Conservation (phyloP, 1,140 invertebrate genomes). For the Drosophila saltans region DNA sequence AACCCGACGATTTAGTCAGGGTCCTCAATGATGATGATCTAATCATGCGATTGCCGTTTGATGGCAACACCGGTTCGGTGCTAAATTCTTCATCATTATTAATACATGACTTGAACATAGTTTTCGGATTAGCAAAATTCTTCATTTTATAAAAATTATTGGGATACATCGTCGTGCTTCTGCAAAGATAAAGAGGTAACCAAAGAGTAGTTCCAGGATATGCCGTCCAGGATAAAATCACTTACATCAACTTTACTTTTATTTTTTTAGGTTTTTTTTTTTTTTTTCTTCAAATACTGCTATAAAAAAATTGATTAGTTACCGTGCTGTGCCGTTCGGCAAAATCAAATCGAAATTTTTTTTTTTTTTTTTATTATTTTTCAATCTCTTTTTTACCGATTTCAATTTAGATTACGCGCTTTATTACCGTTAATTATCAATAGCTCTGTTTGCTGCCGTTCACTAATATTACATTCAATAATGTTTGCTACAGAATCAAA, state of each 20-base stretch:
- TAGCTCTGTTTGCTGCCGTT: constrained; percentile 5
- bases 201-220: too few species aligned
- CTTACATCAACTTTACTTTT: too few species aligned
- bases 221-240: too few species aligned
- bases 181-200: too few species aligned
- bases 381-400: neutral
- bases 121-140: constrained; percentile 65
- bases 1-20: neutral
- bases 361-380: neutral
- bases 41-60: neutral
- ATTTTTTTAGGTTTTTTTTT: neutral
- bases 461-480: neutral
- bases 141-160: constrained; percentile 60
- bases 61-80: constrained; percentile 26
- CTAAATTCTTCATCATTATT: constrained; percentile 46
- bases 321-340: neutral
- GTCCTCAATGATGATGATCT: neutral
- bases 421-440: neutral
- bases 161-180: constrained; percentile 47
- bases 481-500: neutral
- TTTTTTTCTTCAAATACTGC: neutral
- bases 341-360: neutral
- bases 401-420: constrained; percentile 2
- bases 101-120: constrained; percentile 53
- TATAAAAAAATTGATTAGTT: neutral